phyloP scores from a whole-genome alignment of 2,113 vertebrate genomes.

The Zeus faber region DNA sequence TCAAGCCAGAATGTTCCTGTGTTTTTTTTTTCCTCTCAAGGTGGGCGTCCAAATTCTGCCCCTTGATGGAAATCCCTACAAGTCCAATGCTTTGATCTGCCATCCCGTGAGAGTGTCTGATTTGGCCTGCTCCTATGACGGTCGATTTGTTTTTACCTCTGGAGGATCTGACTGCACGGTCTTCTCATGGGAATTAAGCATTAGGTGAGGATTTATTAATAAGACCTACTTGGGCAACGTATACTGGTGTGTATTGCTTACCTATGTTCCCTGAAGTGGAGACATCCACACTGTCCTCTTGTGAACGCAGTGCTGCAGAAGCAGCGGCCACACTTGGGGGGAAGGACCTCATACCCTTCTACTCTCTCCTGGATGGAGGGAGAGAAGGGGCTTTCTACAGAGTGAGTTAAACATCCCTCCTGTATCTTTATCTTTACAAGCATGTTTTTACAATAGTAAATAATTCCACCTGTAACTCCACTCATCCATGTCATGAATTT shows the following conservation, averaged over 20 bases:
- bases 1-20: background rate
- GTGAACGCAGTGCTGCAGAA: constrained; percentile 79
- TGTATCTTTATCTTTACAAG: too few species aligned
- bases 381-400: constrained; percentile 83
- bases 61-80: constrained; percentile 90
- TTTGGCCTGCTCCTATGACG: constrained; percentile 78
- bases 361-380: constrained; percentile 83
- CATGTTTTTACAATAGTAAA: too few species aligned
- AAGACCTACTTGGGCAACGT: too few species aligned
- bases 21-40: constrained; percentile 61
- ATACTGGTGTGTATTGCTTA: too few species aligned
- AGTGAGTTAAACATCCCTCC: constrained; percentile 65
- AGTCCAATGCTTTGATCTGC: constrained; percentile 82
- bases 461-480: too few species aligned
- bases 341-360: constrained; percentile 84
- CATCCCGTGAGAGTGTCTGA: constrained; percentile 77
- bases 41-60: constrained; percentile 93
- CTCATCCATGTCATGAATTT: too few species aligned
- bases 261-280: too few species aligned
- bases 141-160: constrained; percentile 80
- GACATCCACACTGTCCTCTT: constrained; percentile 10
- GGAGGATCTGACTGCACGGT: constrained; percentile 80
- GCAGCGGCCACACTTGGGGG: constrained; percentile 83
- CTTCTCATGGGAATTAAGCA: constrained; percentile 83
- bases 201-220: too few species aligned